Base-by-base conservation (phyloP, 2,888 invertebrate species). In the Seladonia tumulorum region DNA sequence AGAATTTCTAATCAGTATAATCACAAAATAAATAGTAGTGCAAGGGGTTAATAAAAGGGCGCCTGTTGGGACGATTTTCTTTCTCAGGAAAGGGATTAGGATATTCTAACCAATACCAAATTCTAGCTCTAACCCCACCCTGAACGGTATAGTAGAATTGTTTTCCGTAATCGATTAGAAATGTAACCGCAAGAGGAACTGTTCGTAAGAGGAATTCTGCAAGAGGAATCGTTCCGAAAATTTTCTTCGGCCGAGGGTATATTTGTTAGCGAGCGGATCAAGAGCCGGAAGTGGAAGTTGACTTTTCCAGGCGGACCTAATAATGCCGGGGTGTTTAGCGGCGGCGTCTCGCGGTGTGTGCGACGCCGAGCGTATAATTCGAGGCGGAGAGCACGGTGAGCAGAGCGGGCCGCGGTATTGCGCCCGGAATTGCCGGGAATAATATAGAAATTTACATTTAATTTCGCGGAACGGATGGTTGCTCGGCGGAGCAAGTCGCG, bases 401-500 rank as follows among this genome's bases (percentile, higher is more conserved):
- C n/a, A 4, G 18, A 22, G 12, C 45, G n/a, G n/a, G n/a, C n/a
- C n/a, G 57, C 45, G 45, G 25, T 78, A 60, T 78, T 71, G 66
- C 76, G 76, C 12, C 3, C 63, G 72, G 76, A 76, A 84, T 84
- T 82, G 77, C 66, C 72, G 68, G 45, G 82, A 81, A 79, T 76
- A 88, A 82, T 84, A 85, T 75, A 81, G 79, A 74, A 80, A 82
- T 77, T 88, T 79, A 85, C 85, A 88, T 88, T 85, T 85, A 79
- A 88, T 88, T 88, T 71, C 78, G n/a, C 35, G 74, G 47, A 76
- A 79, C 10, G 82, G 22, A 35, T 76, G 66, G 35, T 25, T 57
- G 71, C 39, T 4, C n/a, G 73, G 5, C 3, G 45, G 39, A 49
- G 79, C 73, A 72, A 81, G 81, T 68, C 47, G 73, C 74, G 12